Base-by-base conservation (phyloP, 1,140 invertebrate genomes). In the Acromyrmex echinatior region DNA sequence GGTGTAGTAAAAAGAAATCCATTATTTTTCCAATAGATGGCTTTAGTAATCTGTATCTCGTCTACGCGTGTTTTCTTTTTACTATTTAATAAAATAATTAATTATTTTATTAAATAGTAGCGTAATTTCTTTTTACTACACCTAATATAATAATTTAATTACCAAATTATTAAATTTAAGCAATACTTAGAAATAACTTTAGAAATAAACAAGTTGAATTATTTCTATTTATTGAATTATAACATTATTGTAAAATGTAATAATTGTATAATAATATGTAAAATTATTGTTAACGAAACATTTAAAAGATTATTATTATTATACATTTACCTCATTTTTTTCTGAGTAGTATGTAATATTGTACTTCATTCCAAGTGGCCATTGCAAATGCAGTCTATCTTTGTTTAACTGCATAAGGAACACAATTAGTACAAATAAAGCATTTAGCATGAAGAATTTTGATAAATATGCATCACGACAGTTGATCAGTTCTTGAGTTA, bases 401-500 rank as follows among this genome's bases (percentile, higher is more conserved):
- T 97, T 97, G 88, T 98, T 97, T 63, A 98, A 93, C 95, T 98
- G 98, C 87, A 98, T 96, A 60, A 98, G 95, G 87, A 98, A 97
- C 0, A 98, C 96, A 63, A 98, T 96, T 25, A 98, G 94, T 31
- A 98, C 97, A 94, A 98, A 99, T 2, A 98, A 95, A 9, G 97
- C 96, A 93, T 99, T 99, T 3, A 98, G 94, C 97, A 98, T 98
- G 70, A 98, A 97, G 93, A 98, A 98, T 62, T 97, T 97, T 90
- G 98, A 97, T 1, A 97, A 96, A 80, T 96, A 96, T 90, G 97
- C 97, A 92, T 98, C 97, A 16, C 98, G 95, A 21, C 98, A 94
- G 51, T 97, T 96, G 76, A 96, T 96, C 45, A 98, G 94, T 31
- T 97, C 96, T 62, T 96, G 93, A 1, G 95, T 95, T 86, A 97